Conservation (phyloP, 2,113 vertebrate species). For the Nesogale talazaci region DNA sequence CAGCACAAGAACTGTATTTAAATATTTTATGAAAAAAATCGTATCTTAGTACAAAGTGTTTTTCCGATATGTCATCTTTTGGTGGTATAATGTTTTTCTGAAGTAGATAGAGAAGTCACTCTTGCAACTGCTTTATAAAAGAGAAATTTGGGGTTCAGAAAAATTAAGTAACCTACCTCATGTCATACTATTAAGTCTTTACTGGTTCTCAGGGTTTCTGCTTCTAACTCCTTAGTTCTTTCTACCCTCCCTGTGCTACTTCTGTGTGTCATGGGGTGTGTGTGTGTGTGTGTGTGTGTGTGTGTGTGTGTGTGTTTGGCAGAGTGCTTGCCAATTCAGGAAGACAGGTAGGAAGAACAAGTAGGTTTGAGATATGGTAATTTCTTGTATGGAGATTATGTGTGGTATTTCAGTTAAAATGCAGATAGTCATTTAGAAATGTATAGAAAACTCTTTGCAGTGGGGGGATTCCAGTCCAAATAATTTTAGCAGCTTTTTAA, state of each 20-base stretch:
- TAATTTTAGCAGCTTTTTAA: not conserved
- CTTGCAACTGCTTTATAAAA: not conserved
- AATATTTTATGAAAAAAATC: constrained; percentile 67
- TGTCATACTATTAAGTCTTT: not conserved
- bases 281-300: not conserved
- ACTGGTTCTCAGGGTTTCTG: not conserved
- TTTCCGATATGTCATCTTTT: constrained; percentile 57
- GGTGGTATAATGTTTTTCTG: not conserved
- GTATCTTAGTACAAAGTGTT: constrained; percentile 57
- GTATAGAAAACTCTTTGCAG: not conserved
- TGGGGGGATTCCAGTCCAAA: not conserved
- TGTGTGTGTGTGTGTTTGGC: not conserved
- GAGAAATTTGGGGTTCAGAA: constrained; percentile 22
- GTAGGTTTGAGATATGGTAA: constrained; percentile 44
- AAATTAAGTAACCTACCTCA: constrained; percentile 39
- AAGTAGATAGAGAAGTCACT: constrained; percentile 6
- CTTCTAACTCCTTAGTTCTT: not conserved
- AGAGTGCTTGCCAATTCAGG: not conserved
- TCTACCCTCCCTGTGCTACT: not conserved
- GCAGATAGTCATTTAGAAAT: not conserved
- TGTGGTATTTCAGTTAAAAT: not conserved
- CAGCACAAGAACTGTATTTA: constrained; percentile 66
- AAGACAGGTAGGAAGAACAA: not conserved
- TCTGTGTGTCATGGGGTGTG: not conserved
- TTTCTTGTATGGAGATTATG: constrained; percentile 19